Conservation (phyloP, 2,797 vertebrate species). For the Sebastes baramenuke region DNA sequence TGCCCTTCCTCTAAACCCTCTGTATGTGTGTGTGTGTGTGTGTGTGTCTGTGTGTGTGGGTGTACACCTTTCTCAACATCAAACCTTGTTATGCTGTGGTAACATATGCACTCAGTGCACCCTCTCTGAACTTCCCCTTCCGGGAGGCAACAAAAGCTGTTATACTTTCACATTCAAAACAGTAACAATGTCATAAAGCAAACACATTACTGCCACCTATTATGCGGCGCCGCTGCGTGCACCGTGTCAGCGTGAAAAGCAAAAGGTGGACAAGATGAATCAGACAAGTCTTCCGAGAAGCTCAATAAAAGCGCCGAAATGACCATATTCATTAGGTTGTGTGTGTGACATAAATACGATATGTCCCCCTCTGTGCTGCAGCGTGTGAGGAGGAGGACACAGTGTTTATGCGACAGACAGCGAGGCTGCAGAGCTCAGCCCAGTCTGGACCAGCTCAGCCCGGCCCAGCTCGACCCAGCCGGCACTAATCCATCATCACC, state of each 20-base stretch:
- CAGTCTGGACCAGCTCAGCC: slow-evolving; percentile 62
- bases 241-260: slow-evolving; percentile 45
- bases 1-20: slow-evolving; percentile 10
- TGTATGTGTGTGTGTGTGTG: neutral
- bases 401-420: slow-evolving; percentile 73
- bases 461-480: slow-evolving; percentile 65
- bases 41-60: neutral
- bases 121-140: slow-evolving; percentile 28
- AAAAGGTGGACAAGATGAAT: slow-evolving; percentile 56
- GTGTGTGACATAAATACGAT: slow-evolving; percentile 70
- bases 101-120: slow-evolving; percentile 13
- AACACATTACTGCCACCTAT: slow-evolving; percentile 44
- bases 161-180: slow-evolving; percentile 53
- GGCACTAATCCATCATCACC: slow-evolving; percentile 80
- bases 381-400: slow-evolving; percentile 57
- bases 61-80: slow-evolving; percentile 1
- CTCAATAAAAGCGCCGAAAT: slow-evolving; percentile 63
- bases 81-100: slow-evolving; percentile 21
- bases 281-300: slow-evolving; percentile 50
- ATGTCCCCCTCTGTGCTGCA: slow-evolving; percentile 60
- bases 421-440: slow-evolving; percentile 73
- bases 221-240: slow-evolving; percentile 34
- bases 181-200: slow-evolving; percentile 56
- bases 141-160: slow-evolving; percentile 19
- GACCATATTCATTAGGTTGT: slow-evolving; percentile 62